Conservation (phyloP, 2,113 vertebrate genomes). For the Haemorhous mexicanus region DNA sequence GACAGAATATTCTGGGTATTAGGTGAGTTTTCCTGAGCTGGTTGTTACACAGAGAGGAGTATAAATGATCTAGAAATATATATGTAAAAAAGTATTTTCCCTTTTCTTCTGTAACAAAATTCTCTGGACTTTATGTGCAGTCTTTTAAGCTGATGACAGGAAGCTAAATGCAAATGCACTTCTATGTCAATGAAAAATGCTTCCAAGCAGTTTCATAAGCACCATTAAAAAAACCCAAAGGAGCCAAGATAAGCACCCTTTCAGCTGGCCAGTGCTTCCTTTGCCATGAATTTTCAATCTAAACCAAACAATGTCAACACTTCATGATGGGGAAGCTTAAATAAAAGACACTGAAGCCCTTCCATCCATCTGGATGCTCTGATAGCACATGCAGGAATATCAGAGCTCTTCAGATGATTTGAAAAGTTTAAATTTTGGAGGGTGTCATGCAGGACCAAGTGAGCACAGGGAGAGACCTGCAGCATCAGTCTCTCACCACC, state of each 20-base stretch:
- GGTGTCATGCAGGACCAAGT: not conserved
- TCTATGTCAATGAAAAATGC: not conserved
- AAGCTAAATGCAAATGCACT: not conserved
- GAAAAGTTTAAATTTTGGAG: not conserved
- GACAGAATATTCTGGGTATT: not conserved
- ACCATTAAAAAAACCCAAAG: not conserved
- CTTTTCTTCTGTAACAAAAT: not conserved
- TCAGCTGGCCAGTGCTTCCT: not conserved
- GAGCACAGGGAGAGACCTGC: not conserved
- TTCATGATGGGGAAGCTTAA: not conserved
- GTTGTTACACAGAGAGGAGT: not conserved
- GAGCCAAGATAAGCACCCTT: not conserved
- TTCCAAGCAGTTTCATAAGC: not conserved
- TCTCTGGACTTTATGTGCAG: not conserved
- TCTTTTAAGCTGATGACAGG: not conserved
- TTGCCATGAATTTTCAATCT: not conserved
- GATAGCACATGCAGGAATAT: not conserved
- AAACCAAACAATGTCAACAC: not conserved
- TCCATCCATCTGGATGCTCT: not conserved
- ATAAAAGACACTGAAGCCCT: not conserved
- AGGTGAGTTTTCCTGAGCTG: not conserved
- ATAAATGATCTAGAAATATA: not conserved
- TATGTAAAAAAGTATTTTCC: not conserved
- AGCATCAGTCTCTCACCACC: not conserved
- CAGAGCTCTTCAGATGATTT: not conserved